phyloP scores from a whole-genome alignment of 2,888 invertebrate species.

The Sericinus montela region DNA sequence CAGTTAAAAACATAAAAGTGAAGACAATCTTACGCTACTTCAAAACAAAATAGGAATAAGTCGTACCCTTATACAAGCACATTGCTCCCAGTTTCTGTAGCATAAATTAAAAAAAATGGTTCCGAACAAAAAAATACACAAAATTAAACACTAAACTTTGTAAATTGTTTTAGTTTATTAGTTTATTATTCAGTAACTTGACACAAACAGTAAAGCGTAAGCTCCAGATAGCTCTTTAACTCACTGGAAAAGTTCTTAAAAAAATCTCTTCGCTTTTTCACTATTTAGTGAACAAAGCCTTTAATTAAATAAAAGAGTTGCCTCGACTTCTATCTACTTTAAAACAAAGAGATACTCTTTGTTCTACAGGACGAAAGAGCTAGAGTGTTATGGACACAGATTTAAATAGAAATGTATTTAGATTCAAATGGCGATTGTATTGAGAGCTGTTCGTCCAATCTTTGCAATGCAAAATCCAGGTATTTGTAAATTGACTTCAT shows the following conservation, averaged over 20 bases:
- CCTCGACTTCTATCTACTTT: neutral
- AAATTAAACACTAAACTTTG: no score
- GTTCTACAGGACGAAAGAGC: neutral
- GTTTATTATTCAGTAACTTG: neutral
- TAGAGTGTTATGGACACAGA: neutral
- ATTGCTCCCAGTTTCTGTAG: no score
- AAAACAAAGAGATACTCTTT: conserved; percentile 2
- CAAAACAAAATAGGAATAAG: no score
- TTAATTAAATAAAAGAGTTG: conserved; percentile 10
- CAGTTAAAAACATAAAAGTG: no score
- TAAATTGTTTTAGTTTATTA: no score
- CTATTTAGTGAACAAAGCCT: conserved; percentile 8
- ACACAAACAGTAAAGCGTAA: neutral
- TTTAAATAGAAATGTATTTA: conserved; percentile 1
- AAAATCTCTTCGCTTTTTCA: neutral
- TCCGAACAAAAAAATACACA: no score
- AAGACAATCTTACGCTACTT: no score
- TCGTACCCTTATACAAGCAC: no score
- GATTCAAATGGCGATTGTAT: conserved; percentile 1
- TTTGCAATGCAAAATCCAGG: conserved; percentile 5
- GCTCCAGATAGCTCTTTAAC: neutral
- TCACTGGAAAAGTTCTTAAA: neutral
- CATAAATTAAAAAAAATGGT: no score
- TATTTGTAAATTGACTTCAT: neutral
- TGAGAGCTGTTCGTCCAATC: neutral